These are phyloP conservation scores for Dicyrtomina minuta DNA, from an alignment of 2,888 invertebrate species.

Conservation along the genomic window DNA sequence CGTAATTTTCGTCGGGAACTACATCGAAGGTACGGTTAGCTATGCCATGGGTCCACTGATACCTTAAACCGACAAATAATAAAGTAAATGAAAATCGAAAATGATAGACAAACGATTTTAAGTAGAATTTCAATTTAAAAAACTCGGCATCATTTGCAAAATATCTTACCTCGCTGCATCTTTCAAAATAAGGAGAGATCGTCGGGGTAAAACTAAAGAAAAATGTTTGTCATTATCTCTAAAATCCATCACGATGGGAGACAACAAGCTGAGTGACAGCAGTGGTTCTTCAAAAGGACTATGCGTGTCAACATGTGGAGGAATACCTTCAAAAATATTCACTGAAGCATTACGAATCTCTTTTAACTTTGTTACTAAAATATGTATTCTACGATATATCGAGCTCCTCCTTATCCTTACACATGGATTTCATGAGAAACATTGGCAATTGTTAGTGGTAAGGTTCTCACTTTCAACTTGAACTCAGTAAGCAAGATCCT, in stretches of 20 bases:
- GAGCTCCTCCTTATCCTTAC: too few relatives aligned
- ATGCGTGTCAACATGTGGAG: constrained; percentile 92
- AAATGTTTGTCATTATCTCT: constrained; percentile 65
- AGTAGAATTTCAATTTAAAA: too few relatives aligned
- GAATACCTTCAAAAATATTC: constrained; percentile 79
- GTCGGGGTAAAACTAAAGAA: constrained; percentile 67
- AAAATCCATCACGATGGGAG: constrained; percentile 87
- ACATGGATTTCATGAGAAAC: too few relatives aligned
- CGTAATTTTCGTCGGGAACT: constrained; percentile 52
- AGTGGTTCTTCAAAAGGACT: constrained; percentile 89
- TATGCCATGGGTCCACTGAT: constrained; percentile 78
- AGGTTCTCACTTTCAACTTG: too few relatives aligned
- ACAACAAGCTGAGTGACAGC: constrained; percentile 79
- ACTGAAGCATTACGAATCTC: constrained; percentile 26
- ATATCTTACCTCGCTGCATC: constrained; percentile 67
- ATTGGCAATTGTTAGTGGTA: too few relatives aligned
- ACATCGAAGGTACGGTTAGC: constrained; percentile 48
- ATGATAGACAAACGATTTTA: constrained; percentile 39
- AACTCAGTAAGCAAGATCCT: too few relatives aligned
- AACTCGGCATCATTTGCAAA: background rate
- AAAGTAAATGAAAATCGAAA: background rate
- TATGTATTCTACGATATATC: too few relatives aligned
- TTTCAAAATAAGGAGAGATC: constrained; percentile 78
- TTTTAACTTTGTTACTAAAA: too few relatives aligned
- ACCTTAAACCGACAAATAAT: constrained; percentile 58